A percentile compares a stretch with the other conserved stretches of the same genome.
phyloP scores from a whole-genome alignment of 2,888 invertebrate genomes.

The Drosophila villosipedis region DNA sequence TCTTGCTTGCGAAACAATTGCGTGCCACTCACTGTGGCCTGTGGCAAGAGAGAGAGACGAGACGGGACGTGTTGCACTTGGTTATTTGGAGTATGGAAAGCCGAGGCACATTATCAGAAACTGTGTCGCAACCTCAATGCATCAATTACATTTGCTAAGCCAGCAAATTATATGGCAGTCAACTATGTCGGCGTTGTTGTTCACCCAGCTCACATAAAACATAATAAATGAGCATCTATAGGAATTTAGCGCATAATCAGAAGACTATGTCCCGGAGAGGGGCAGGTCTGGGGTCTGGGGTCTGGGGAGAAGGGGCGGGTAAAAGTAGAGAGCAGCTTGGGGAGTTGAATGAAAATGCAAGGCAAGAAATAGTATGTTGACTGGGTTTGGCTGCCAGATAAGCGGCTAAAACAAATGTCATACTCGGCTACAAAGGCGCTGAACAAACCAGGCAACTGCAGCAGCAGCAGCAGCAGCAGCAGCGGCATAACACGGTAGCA shows the following conservation, averaged over 20 bases:
- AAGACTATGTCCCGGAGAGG: background rate
- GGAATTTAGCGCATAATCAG: constrained; percentile 79
- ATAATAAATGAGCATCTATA: constrained; percentile 71
- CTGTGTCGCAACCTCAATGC: constrained; percentile 75
- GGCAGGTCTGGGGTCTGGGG: too few relatives aligned
- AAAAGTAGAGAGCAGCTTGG: background rate
- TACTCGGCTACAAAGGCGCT: constrained; percentile 54
- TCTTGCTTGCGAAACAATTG: constrained; percentile 18
- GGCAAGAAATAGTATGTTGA: constrained; percentile 25
- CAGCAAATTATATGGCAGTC: constrained; percentile 69
- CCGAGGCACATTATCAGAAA: constrained; percentile 62
- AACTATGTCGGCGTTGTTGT: constrained; percentile 10
- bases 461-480: constrained; percentile 22
- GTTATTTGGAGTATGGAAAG: constrained; percentile 52
- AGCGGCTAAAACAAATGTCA: constrained; percentile 79
- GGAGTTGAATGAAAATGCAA: constrained; percentile 46
- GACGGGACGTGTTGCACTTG: constrained; percentile 25
- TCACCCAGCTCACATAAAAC: constrained; percentile 28
- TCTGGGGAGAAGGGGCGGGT: background rate
- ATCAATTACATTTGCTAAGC: constrained; percentile 71
- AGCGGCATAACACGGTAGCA: constrained; percentile 69
- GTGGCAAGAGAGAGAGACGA: constrained; percentile 2
- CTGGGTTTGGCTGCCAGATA: constrained; percentile 63
- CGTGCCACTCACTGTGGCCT: constrained; percentile 24
- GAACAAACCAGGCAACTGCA: constrained; percentile 18